These are phyloP conservation scores for Peromyscus californicus DNA, from an alignment of 2,113 vertebrate species.

Conservation along the genomic window DNA sequence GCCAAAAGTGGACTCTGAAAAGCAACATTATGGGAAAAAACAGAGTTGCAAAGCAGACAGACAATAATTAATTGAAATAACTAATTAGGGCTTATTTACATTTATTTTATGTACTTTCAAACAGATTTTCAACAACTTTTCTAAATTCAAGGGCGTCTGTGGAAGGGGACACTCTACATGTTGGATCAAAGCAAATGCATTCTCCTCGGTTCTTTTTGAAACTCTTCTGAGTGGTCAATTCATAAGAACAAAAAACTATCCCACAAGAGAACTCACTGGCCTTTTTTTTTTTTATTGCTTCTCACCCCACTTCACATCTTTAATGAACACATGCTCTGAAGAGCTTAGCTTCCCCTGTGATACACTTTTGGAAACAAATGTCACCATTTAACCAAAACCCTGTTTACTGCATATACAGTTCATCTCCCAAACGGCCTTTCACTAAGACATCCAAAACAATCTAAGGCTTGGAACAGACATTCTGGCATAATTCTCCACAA, in stretches of 20 bases:
- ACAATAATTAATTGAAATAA: slow-evolving; percentile 81
- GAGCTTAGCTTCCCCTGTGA: slow-evolving; percentile 74
- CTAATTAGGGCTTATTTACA: slow-evolving; percentile 84
- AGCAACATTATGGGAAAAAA: slow-evolving; percentile 65
- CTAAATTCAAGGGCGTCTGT: slow-evolving; percentile 77
- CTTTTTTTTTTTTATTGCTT: slow-evolving; percentile 80
- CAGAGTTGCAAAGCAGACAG: slow-evolving; percentile 56
- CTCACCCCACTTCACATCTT: slow-evolving; percentile 82
- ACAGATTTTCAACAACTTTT: slow-evolving; percentile 75
- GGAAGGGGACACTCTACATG: slow-evolving; percentile 73
- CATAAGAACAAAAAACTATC: slow-evolving; percentile 82
- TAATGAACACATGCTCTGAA: slow-evolving; percentile 83
- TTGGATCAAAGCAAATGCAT: slow-evolving; percentile 82
- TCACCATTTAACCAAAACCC: slow-evolving; percentile 76
- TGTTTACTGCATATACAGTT: slow-evolving; percentile 67
- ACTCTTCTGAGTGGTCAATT: slow-evolving; percentile 82
- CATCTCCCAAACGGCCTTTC: slow-evolving; percentile 71
- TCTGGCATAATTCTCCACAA: slow-evolving; percentile 57
- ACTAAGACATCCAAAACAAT: slow-evolving; percentile 72
- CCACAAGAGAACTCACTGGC: slow-evolving; percentile 80
- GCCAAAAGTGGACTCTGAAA: slow-evolving; percentile 64
- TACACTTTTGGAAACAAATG: slow-evolving; percentile 82
- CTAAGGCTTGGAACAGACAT: slow-evolving; percentile 65
- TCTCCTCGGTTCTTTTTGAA: slow-evolving; percentile 79
- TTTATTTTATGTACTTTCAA: slow-evolving; percentile 80